Percentiles rank a stretch among this genome's conserved stretches.
Evolutionary conservation across 2,888 invertebrate species (phyloP).

Genomic region (Drosophila yooni): DNA sequence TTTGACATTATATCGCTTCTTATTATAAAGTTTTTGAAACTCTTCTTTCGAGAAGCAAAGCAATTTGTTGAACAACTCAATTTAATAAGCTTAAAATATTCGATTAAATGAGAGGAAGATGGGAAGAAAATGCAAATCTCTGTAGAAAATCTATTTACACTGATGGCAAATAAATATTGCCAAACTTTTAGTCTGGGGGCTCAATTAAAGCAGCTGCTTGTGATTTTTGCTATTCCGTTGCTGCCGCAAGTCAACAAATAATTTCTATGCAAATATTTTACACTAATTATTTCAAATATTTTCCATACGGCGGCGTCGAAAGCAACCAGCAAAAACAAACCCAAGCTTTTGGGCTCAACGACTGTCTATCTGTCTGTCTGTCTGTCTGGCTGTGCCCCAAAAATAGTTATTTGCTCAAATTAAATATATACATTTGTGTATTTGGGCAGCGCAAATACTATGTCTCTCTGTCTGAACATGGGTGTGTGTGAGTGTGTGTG

Average conservation of each 20-base stretch:
- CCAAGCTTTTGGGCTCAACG: conserved; percentile 26
- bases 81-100: not conserved
- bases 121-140: not conserved
- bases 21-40: not conserved
- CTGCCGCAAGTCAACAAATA: conserved; percentile 75
- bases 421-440: conserved; percentile 80
- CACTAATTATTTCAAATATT: conserved; percentile 80
- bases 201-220: conserved; percentile 54
- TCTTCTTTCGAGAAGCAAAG: not conserved
- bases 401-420: conserved; percentile 79
- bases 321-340: conserved; percentile 46
- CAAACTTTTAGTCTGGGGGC: not conserved
- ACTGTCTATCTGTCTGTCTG: conserved; percentile 26
- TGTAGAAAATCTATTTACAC: conserved; percentile 3
- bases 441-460: conserved; percentile 69
- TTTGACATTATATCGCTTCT: not conserved
- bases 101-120: not conserved
- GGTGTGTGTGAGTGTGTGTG: conserved; percentile 35
- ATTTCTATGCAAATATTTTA: conserved; percentile 79
- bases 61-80: not conserved
- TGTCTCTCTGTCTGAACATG: conserved; percentile 52
- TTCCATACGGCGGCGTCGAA: conserved; percentile 59
- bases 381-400: conserved; percentile 61
- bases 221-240: conserved; percentile 38
- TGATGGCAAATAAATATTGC: conserved; percentile 17